These are phyloP conservation scores for Oxytorus armatus DNA, from an alignment of 2,888 invertebrate genomes.

Conservation along the genomic window DNA sequence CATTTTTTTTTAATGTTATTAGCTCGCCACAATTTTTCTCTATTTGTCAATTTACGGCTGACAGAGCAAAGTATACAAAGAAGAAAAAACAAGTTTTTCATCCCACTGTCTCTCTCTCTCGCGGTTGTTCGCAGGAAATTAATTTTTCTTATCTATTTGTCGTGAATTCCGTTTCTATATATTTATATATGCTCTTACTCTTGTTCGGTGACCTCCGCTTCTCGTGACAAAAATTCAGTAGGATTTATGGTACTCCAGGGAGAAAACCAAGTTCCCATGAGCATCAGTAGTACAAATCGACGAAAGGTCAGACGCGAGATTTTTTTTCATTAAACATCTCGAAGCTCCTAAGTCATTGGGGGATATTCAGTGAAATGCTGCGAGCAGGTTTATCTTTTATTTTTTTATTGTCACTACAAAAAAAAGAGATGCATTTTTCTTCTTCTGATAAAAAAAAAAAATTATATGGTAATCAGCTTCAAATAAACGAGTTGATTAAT, in stretches of 20 bases:
- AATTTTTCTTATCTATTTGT: slow-evolving; percentile 53
- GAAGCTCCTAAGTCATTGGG: not conserved
- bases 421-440: too few species aligned
- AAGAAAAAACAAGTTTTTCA: slow-evolving; percentile 10
- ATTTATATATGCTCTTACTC: not conserved
- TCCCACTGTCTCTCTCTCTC: not conserved
- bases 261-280: slow-evolving; percentile 21
- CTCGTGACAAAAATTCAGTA: slow-evolving; percentile 1
- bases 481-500: too few species aligned
- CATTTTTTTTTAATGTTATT: slow-evolving; percentile 2
- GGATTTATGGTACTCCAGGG: slow-evolving; percentile 37
- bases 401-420: not conserved
- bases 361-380: not conserved
- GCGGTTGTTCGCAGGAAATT: slow-evolving; percentile 55
- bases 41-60: slow-evolving; percentile 11
- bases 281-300: slow-evolving; percentile 66
- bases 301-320: slow-evolving; percentile 60
- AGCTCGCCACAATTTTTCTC: slow-evolving; percentile 11
- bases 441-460: too few species aligned
- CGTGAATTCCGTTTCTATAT: not conserved
- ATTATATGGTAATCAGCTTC: too few species aligned
- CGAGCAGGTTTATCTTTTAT: not conserved
- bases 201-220: not conserved
- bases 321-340: slow-evolving; percentile 4
- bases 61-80: not conserved